Evolutionary conservation across 2,797 vertebrate genomes (phyloP), one percentile per base, ranked within the genome.

Genomic region (Paguma larvata): DNA sequence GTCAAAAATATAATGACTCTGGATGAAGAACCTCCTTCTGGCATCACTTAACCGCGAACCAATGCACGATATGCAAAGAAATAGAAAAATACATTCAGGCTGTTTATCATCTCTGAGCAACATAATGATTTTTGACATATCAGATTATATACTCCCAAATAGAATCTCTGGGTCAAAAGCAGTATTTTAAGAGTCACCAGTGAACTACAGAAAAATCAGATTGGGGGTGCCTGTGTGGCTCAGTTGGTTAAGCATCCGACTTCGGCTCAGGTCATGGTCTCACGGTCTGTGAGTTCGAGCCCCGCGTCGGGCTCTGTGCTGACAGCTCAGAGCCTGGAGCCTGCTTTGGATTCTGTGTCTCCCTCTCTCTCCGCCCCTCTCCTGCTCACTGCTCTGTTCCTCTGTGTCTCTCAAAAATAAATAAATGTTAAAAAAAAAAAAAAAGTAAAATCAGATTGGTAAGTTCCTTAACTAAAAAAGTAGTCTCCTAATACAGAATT

Each of bases 1-100:
- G 38, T 38, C 38, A 38, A 38, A 38, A 38, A 38, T 38, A 38
- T 38, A 38, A 99, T 98, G 72, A 99, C 99, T 97, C 99, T 98
- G 27, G 96, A 78, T 2, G 65, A 96, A 5, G 70, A 0, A 14
- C 16, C 78, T 91, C 59, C 53, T 3, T 78, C 94, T 5, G 89
- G 73, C 0, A 44, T 65, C 2, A 65, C 14, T 30, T 92, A 85
- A 27, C 15, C n/a, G 23, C 12, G 88, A 92, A 75, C 77, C 67
- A 92, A 95, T 95, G 85, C 51, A 87, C 23, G n/a, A 79, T 5
- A 96, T 19, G 30, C 2, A 84, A 97, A 96, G 4, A 56, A 85
- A 93, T 12, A 79, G 25, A 96, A 62, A 90, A 23, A n/a, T 15
- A 79, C 0, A 73, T 59, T 93, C 0, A 48, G 48, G n/a, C 59